phyloP scores from a whole-genome alignment of 2,113 vertebrate genomes.

The Mirza zaza region DNA sequence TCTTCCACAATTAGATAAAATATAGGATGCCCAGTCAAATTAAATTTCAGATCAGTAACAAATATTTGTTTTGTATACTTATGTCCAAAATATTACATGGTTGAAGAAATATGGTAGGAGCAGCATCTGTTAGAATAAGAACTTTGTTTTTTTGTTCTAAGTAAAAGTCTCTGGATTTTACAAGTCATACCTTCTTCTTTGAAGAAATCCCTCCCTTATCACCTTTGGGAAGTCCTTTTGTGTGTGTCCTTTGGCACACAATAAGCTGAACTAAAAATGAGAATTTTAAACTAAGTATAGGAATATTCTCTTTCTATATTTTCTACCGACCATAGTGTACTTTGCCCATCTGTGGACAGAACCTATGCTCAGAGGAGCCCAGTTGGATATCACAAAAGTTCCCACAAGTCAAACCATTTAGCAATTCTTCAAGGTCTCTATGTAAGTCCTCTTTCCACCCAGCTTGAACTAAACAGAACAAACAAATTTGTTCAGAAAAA shows the following conservation, averaged over 20 bases:
- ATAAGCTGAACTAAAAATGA: neutral
- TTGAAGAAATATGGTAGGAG: neutral
- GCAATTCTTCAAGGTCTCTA: neutral
- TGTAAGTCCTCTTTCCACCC: neutral
- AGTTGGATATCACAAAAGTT: neutral
- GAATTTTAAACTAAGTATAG: neutral
- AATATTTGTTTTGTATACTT: neutral
- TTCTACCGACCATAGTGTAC: neutral
- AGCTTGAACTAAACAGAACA: neutral
- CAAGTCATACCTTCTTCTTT: neutral
- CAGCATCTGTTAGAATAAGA: neutral
- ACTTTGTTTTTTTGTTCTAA: neutral
- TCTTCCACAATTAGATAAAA: neutral
- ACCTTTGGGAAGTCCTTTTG: neutral
- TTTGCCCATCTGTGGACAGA: neutral
- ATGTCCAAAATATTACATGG: neutral
- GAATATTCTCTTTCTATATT: neutral
- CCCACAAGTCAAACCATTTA: neutral
- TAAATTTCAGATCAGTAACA: conserved; percentile 25
- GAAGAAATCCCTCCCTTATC: neutral
- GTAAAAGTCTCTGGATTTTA: neutral
- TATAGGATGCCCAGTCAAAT: neutral
- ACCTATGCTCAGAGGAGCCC: neutral
- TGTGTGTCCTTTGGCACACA: too few species aligned
- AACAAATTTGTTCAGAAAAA: neutral